phyloP scores from a whole-genome alignment of 2,888 invertebrate species.

The Glyphotaelius pellucidus region DNA sequence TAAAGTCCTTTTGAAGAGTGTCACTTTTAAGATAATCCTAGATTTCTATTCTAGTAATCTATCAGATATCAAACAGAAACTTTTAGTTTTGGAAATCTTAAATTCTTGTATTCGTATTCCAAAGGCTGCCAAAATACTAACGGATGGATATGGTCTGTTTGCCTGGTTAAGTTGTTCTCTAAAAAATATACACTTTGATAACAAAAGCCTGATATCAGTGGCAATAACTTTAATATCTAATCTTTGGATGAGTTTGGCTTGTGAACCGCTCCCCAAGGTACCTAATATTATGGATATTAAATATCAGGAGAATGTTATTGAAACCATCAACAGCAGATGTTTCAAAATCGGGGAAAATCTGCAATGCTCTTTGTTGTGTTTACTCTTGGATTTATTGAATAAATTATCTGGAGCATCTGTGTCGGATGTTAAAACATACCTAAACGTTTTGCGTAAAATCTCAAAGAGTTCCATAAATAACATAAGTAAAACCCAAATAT shows the following conservation, averaged over 20 bases:
- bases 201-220: constrained; percentile 67
- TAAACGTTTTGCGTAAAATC: constrained; percentile 60
- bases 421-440: constrained; percentile 56
- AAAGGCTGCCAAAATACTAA: constrained; percentile 81
- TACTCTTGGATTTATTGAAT: constrained; percentile 57
- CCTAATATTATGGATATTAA: constrained; percentile 23
- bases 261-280: constrained; percentile 53
- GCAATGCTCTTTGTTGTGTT: constrained; percentile 58
- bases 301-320: constrained; percentile 24
- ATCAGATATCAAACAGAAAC: constrained; percentile 80
- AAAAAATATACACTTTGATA: constrained; percentile 65
- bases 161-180: constrained; percentile 80
- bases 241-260: constrained; percentile 64
- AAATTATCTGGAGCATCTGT: constrained; percentile 43
- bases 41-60: constrained; percentile 82
- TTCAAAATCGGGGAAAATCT: constrained; percentile 61
- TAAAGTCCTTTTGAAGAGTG: constrained; percentile 83
- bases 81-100: constrained; percentile 82
- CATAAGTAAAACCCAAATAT: constrained; percentile 54
- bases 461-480: constrained; percentile 53
- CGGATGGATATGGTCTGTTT: constrained; percentile 83
- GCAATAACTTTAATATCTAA: constrained; percentile 68
- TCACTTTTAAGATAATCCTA: constrained; percentile 87
- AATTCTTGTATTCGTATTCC: constrained; percentile 81
- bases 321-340: constrained; percentile 52